Evolutionary conservation across 1,140 invertebrate genomes (phyloP).

Genomic region (Episyrphus balteatus): DNA sequence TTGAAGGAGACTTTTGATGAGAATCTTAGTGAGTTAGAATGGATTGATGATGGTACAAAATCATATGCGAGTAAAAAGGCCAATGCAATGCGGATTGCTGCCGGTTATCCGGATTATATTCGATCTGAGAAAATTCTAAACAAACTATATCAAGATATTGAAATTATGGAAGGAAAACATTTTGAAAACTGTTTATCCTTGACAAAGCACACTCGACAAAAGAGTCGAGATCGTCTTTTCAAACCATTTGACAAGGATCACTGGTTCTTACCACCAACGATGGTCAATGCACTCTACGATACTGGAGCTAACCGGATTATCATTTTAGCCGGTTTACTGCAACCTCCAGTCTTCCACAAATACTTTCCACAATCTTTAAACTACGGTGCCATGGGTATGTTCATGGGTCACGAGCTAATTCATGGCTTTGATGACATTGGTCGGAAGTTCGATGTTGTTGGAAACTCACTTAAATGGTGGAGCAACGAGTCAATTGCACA

Average conservation of each 20-base stretch:
- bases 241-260: conserved; percentile 16
- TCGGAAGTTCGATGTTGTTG: conserved; percentile 86
- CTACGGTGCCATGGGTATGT: conserved; percentile 51
- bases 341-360: conserved; percentile 18
- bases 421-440: conserved; percentile 53
- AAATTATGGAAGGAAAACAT: neutral
- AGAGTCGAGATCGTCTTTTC: conserved; percentile 18
- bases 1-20: too few relatives aligned
- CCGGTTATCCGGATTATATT: neutral
- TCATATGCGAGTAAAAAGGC: neutral
- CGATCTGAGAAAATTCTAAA: neutral
- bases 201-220: conserved; percentile 1
- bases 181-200: neutral
- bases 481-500: conserved; percentile 13
- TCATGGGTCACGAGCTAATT: conserved; percentile 61
- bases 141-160: neutral
- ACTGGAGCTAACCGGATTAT: conserved; percentile 21
- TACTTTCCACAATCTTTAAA: conserved; percentile 27
- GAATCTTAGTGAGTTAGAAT: too few relatives aligned
- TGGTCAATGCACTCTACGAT: conserved; percentile 17
- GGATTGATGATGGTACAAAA: neutral
- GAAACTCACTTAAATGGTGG: conserved; percentile 37
- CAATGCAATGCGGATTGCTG: neutral
- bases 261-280: conserved; percentile 19
- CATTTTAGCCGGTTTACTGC: conserved; percentile 22